Evolutionary conservation across 2,113 vertebrate genomes (phyloP), one percentile per base, ranked within the genome.

Genomic region (Cyphomyrus plagiostoma): DNA sequence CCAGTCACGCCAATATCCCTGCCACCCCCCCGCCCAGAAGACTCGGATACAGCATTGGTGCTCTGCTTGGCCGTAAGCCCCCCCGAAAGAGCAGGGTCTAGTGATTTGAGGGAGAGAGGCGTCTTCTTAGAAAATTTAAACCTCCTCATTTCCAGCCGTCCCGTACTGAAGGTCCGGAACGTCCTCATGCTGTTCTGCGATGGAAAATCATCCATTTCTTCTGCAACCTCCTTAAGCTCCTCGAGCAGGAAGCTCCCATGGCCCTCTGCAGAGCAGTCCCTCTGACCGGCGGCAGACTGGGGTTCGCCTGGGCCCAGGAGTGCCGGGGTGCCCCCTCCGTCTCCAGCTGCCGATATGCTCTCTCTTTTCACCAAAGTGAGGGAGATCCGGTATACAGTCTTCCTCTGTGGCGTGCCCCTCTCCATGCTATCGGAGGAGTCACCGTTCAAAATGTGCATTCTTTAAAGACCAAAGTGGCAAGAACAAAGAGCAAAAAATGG

Each of bases 341-440:
- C 35, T 89, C 91, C 58, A n/a, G 90, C 21, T 0, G 92, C 94
- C n/a, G 96, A 94, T 91, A 95, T 90, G 83, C 91, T 95, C 93
- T 98, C 98, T 92, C 97, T 97, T 92, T 98, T 97, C 92, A 99
- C 98, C 93, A 99, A 93, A 49, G 98, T 99, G 91, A 99, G 96
- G 19, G 98, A 99, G 95, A 99, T 99, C 93, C 97, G 95, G 94
- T 98, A 98, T 0, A 99, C 97, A 0, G 97, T 98, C 80, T 95
- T 98, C 91, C 97, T 95, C 91, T 96, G 97, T 13, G 97, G 96
- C 30, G 96, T 93, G 0, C 96, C 96, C 39, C 97, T 94, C 92
- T 97, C 96, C 98, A 97, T 96, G 90, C 93, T 91, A 85, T 96
- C 96, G 0, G 94, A 89, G 1, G 94, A 95, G 77, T 93, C 93